Conservation (phyloP, 2,888 invertebrate species). For the Dioctria linearis region DNA sequence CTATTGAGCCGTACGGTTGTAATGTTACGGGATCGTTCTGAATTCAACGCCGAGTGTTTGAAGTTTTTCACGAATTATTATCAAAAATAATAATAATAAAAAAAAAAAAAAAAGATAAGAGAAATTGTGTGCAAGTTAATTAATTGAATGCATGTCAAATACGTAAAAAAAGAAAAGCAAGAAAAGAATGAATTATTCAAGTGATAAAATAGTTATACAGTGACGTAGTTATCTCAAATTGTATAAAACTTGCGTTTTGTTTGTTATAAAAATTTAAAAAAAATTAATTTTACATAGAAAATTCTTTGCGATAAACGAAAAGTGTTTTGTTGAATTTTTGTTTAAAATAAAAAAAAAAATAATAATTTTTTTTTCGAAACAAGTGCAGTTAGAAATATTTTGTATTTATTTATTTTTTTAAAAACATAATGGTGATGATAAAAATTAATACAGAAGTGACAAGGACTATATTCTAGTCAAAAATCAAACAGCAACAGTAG, state of each 20-base stretch:
- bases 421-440: constrained; percentile 4
- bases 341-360: not conserved
- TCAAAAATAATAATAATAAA: not conserved
- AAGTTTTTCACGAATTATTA: constrained; percentile 24
- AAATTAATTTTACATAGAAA: not conserved
- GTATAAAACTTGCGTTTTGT: not conserved
- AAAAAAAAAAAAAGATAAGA: not conserved
- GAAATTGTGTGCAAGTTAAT: constrained; percentile 15
- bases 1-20: constrained; percentile 26
- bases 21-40: constrained; percentile 23
- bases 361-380: not conserved
- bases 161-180: constrained; percentile 17
- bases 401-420: not conserved
- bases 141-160: constrained; percentile 17
- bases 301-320: not conserved
- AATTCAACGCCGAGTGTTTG: constrained; percentile 17
- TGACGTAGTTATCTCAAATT: constrained; percentile 27
- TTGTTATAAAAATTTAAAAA: not conserved
- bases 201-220: constrained; percentile 24
- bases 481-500: not conserved
- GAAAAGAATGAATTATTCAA: constrained; percentile 18
- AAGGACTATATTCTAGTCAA: constrained; percentile 40
- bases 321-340: constrained; percentile 32
- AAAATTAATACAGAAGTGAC: constrained; percentile 36
- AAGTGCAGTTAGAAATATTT: not conserved